phyloP scores from a whole-genome alignment of 2,113 vertebrate species.

The Columba livia region DNA sequence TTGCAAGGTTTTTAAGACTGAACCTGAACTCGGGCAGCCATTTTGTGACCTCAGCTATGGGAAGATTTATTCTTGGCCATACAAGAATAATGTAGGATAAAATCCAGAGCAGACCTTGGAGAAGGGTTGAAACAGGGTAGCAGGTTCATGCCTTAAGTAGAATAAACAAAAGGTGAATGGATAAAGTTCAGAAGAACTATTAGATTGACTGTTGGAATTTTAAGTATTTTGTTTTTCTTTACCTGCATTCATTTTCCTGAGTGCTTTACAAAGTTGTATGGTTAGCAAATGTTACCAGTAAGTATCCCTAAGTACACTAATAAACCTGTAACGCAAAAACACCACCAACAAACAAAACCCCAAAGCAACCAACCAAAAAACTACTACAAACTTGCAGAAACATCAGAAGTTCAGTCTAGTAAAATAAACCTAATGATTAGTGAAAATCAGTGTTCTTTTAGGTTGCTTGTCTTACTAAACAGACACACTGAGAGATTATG shows the following conservation, averaged over 20 bases:
- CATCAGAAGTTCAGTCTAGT: conserved; percentile 12
- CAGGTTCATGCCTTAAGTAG: background rate
- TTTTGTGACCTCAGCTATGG: background rate
- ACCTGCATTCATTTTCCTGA: background rate
- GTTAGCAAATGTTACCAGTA: background rate
- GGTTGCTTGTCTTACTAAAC: background rate
- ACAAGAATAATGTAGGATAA: background rate
- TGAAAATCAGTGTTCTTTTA: conserved; percentile 20
- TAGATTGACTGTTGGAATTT: background rate
- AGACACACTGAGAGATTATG: background rate
- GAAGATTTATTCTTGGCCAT: background rate
- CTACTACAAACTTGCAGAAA: background rate
- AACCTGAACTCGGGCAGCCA: background rate
- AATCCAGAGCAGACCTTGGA: background rate
- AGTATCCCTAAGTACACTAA: background rate
- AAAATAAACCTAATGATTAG: conserved; percentile 47
- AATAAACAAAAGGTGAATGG: background rate
- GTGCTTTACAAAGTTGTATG: background rate
- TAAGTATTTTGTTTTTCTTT: background rate
- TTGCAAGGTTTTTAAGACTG: background rate
- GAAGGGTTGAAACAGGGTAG: background rate
- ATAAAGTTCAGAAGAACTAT: background rate
- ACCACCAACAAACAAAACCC: background rate
- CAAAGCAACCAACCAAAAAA: background rate
- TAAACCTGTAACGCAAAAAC: background rate